A percentile compares a stretch with the other conserved stretches of the same genome.
These are phyloP conservation scores for Leptopilina drosophilae DNA, from an alignment of 2,888 invertebrate genomes.

Conservation along the genomic window DNA sequence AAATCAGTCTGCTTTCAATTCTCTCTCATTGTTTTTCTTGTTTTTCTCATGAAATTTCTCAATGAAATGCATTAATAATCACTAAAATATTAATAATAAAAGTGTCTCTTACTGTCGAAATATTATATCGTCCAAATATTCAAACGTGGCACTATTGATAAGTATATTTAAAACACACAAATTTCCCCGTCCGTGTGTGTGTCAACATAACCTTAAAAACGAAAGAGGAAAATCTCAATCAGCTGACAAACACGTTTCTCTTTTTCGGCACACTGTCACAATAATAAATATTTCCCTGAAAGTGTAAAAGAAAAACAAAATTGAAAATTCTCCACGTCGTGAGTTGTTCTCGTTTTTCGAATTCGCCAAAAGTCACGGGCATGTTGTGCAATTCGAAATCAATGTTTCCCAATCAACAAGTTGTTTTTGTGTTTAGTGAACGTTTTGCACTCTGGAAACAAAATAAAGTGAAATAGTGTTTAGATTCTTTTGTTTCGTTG, in stretches of 20 bases:
- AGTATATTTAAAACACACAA: neutral
- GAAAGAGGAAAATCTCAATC: neutral
- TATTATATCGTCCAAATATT: neutral
- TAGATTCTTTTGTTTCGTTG: slow-evolving; percentile 41
- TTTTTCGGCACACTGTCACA: too few species aligned
- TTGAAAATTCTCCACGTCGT: too few species aligned
- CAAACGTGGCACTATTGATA: slow-evolving; percentile 38
- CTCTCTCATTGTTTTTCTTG: neutral
- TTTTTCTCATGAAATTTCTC: neutral
- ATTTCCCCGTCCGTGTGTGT: too few species aligned
- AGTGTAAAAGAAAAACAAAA: too few species aligned
- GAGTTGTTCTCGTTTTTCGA: neutral
- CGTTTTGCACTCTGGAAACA: slow-evolving; percentile 69
- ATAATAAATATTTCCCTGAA: too few species aligned
- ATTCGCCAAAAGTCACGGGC: slow-evolving; percentile 46
- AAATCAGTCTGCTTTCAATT: slow-evolving; percentile 23
- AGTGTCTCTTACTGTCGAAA: neutral
- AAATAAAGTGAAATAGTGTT: slow-evolving; percentile 73
- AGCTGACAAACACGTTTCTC: slow-evolving; percentile 56
- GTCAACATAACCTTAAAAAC: slow-evolving; percentile 58
- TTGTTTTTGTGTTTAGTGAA: slow-evolving; percentile 63
- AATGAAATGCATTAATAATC: slow-evolving; percentile 19
- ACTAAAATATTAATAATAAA: neutral
- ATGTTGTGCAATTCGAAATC: slow-evolving; percentile 62
- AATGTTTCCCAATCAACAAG: slow-evolving; percentile 58